Base-by-base conservation (phyloP, 2,888 invertebrate species). In the Homarus gammarus region DNA sequence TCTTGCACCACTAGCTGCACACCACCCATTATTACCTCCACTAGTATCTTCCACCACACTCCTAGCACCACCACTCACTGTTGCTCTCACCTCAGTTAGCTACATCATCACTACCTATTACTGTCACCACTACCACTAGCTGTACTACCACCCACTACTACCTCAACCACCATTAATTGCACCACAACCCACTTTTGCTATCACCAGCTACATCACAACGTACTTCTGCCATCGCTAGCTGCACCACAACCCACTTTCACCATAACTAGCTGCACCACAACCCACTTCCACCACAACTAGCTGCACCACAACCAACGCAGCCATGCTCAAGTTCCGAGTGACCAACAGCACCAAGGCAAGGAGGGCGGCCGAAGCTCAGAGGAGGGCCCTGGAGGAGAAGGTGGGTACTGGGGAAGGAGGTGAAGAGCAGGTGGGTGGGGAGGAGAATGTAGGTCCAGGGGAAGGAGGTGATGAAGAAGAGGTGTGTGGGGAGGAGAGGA, bases 311-410 rank as follows among this genome's bases (percentile, higher is more conserved):
- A 5, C 56, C 56, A 56, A 12, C 56, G 36, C 31, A 51, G 73
- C 27, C 36, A 91, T 91, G 91, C 89, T 91, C 36, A 91, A 91
- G 70, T 91, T 91, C 61, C 86, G 91, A n/a, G 89, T 88, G 15
- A 91, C 91, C 31, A 91, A 91, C 87, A 91, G 91, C 91, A 89
- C 89, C 49, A 89, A 89, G 79, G 91, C 91, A 49, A 31, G 91
- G 31, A 77, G 89, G 81, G 91, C 91, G 2, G 89, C 91, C 22
- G 91, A 91, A 49, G 84, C 84, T 12, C 91, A 91, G 82, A 61
- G 89, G 38, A 89, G 89, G 36, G 91, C 91, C 33, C 79, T 91
- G 31, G 91, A 91, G 56, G 91, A 91, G 49, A 88, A 91, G 91
- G 91, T 91, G 51, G 40, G 8, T 31, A 44, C 2, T 33, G 51